Evolutionary conservation across 2,113 vertebrate genomes (phyloP).

Genomic region (Stercorarius parasiticus): DNA sequence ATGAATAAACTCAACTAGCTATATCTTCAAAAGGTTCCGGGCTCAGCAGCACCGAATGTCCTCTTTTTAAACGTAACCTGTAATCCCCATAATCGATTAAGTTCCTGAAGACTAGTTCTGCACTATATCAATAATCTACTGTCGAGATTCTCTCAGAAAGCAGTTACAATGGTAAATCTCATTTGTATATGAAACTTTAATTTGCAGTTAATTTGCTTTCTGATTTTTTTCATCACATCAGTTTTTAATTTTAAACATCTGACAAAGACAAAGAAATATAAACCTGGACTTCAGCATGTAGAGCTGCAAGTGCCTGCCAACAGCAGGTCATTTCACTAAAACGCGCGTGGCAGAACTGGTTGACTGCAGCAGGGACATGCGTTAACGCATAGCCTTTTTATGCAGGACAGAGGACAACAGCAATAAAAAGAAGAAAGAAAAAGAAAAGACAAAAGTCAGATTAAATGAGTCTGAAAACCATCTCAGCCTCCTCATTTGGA

Average conservation of each 20-base stretch:
- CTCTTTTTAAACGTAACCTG: neutral
- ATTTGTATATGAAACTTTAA: neutral
- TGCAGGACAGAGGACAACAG: neutral
- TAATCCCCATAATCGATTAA: neutral
- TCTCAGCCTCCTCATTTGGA: neutral
- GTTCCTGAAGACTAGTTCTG: neutral
- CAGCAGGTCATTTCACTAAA: neutral
- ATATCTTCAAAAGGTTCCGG: neutral
- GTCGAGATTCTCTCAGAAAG: neutral
- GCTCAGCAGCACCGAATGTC: neutral
- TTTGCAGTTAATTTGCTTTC: neutral
- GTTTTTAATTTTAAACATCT: neutral
- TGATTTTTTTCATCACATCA: neutral
- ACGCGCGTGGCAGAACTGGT: fast-evolving
- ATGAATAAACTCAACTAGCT: neutral
- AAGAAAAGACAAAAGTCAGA: neutral
- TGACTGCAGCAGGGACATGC: neutral
- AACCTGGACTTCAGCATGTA: neutral
- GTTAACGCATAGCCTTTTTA: neutral
- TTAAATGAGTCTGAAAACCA: neutral
- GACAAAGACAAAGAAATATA: neutral
- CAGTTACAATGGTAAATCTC: neutral
- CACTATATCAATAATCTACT: neutral
- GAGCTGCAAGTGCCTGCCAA: neutral
- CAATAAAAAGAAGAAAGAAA: neutral